Conservation (phyloP, 1,140 invertebrate species). For the Leptinotarsa undecemlineata region DNA sequence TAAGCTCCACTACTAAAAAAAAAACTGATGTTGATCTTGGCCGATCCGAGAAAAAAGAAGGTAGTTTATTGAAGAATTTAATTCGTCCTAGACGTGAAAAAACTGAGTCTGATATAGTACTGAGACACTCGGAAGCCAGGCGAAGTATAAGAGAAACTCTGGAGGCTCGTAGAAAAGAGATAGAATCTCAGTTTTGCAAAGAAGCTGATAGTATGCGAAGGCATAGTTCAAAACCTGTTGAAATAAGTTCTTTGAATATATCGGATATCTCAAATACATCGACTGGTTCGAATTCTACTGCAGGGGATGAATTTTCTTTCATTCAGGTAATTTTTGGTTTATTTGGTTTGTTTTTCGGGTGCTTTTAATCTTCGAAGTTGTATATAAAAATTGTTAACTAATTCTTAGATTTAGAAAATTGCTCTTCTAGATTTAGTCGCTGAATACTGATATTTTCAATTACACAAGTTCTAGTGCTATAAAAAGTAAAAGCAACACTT, state of each 20-base stretch:
- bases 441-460: not conserved
- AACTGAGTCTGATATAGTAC: conserved; percentile 82
- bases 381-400: not conserved
- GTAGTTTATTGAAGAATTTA: conserved; percentile 36
- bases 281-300: conserved; percentile 41
- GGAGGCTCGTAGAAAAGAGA: conserved; percentile 58
- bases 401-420: conserved; percentile 1
- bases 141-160: conserved; percentile 55
- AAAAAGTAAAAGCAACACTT: no score
- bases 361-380: conserved; percentile 24
- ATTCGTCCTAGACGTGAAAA: conserved; percentile 76
- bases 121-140: conserved; percentile 63
- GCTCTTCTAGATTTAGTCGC: conserved; percentile 7
- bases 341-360: conserved; percentile 36
- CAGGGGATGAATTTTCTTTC: conserved; percentile 52
- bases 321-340: conserved; percentile 51
- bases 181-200: conserved; percentile 54
- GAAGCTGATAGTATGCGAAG: conserved; percentile 54
- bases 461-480: no score
- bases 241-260: conserved; percentile 48
- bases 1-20: conserved; percentile 32
- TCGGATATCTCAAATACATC: conserved; percentile 42
- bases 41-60: conserved; percentile 7
- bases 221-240: conserved; percentile 58
- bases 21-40: conserved; percentile 7